Percentiles rank a stretch among this genome's conserved stretches.
Conservation (phyloP, 53 echinoderm and acorn worm species). For the Mesocentrotus franciscanus region DNA sequence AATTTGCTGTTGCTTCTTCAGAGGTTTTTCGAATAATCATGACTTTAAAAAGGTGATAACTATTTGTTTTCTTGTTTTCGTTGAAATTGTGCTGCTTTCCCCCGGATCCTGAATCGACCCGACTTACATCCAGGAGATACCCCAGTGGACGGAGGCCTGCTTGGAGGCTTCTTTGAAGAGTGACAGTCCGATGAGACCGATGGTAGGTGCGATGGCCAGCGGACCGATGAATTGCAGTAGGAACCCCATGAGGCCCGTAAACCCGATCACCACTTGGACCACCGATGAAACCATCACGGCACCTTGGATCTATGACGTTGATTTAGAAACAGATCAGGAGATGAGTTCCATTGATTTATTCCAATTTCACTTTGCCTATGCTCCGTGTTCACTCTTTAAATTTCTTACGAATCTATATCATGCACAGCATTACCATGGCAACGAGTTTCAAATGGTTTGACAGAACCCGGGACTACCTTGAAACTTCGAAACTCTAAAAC, state of each 20-base stretch:
- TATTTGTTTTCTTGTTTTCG: too few relatives aligned
- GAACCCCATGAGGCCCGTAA: conserved; percentile 87
- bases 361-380: background rate
- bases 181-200: conserved; percentile 88
- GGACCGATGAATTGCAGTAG: conserved; percentile 91
- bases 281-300: conserved; percentile 88
- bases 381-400: background rate
- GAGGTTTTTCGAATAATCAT: too few relatives aligned
- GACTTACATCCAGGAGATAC: conserved; percentile 87
- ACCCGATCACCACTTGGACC: conserved; percentile 87
- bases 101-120: background rate
- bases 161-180: conserved; percentile 77
- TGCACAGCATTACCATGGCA: background rate
- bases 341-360: background rate
- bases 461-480: too few relatives aligned
- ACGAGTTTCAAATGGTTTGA: too few relatives aligned
- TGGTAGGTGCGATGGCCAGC: conserved; percentile 94
- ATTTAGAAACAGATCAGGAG: background rate
- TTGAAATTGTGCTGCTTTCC: too few relatives aligned
- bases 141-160: conserved; percentile 84
- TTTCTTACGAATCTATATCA: background rate
- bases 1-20: too few relatives aligned
- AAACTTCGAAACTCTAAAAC: too few relatives aligned
- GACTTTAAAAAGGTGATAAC: too few relatives aligned
- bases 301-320: conserved; percentile 81